These are phyloP conservation scores for Eueides isabella DNA, from an alignment of 1,140 invertebrate species.

Conservation along the genomic window DNA sequence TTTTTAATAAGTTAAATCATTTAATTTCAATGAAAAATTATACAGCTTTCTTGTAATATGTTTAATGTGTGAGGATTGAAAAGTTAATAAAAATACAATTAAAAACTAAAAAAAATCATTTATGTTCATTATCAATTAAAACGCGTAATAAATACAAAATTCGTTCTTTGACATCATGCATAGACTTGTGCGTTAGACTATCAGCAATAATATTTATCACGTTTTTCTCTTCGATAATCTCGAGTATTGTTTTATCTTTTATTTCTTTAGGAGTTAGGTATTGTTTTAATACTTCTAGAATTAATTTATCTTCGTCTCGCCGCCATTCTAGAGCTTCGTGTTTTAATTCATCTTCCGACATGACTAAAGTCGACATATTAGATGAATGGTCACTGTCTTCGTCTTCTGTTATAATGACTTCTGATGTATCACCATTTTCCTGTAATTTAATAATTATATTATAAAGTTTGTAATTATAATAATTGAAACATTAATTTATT, in stretches of 20 bases:
- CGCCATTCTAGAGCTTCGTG: conserved; percentile 58
- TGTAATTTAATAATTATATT: conserved; percentile 25
- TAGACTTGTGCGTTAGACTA: conserved; percentile 51
- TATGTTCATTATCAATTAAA: conserved; percentile 37
- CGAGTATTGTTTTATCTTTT: conserved; percentile 59
- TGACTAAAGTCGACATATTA: conserved; percentile 31
- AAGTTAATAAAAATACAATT: conserved; percentile 1
- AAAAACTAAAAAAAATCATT: conserved; percentile 22
- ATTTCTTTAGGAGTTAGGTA: conserved; percentile 50
- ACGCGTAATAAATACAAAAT: conserved; percentile 63
- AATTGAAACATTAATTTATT: not conserved
- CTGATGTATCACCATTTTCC: conserved; percentile 39
- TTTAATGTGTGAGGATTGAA: no score
- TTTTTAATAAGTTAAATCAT: no score
- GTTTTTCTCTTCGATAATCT: conserved; percentile 61
- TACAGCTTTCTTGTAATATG: no score
- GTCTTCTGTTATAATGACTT: conserved; percentile 38
- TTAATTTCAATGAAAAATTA: no score
- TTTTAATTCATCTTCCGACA: conserved; percentile 57
- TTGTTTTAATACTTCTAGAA: conserved; percentile 63
- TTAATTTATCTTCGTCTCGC: conserved; percentile 69
- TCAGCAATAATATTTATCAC: conserved; percentile 48
- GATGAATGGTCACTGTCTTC: conserved; percentile 20
- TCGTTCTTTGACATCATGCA: conserved; percentile 52
- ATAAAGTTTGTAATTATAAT: not conserved